Conservation (phyloP, 2,113 vertebrate species). For the Oncorhynchus mykiss region DNA sequence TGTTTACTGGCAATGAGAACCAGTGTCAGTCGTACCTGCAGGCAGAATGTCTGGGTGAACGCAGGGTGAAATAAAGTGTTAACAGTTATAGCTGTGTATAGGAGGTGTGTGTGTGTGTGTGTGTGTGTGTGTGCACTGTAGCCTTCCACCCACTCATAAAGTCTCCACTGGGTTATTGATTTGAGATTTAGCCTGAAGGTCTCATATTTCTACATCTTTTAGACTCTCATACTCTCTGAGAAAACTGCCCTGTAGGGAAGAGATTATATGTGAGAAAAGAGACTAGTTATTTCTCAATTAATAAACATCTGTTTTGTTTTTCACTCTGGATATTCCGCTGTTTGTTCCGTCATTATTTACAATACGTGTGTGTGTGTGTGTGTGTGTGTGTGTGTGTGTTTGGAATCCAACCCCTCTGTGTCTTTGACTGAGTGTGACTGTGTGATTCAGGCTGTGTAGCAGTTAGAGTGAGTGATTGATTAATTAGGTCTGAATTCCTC, state of each 20-base stretch:
- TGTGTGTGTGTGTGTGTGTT: not conserved
- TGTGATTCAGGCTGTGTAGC: not conserved
- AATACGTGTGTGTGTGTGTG: slow-evolving; percentile 14
- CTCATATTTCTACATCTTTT: slow-evolving; percentile 28
- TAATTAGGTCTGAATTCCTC: slow-evolving; percentile 49
- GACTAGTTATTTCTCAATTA: not conserved
- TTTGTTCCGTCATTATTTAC: slow-evolving; percentile 37
- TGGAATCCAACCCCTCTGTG: slow-evolving; percentile 6
- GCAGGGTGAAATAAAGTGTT: slow-evolving; percentile 35
- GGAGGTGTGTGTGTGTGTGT: not conserved
- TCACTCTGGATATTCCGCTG: slow-evolving; percentile 25
- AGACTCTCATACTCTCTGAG: not conserved
- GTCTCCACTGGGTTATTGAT: slow-evolving; percentile 51
- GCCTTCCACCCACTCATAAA: slow-evolving; percentile 55
- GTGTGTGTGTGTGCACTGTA: slow-evolving; percentile 1
- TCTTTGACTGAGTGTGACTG: not conserved
- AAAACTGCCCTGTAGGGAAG: not conserved
- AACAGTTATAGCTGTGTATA: slow-evolving; percentile 15
- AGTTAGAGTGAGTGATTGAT: slow-evolving; percentile 34
- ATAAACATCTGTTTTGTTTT: too few relatives aligned
- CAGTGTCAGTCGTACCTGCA: slow-evolving; percentile 46
- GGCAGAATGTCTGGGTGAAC: slow-evolving; percentile 29
- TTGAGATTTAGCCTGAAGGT: slow-evolving; percentile 33
- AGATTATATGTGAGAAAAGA: not conserved
- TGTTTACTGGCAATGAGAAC: slow-evolving; percentile 48